Percentiles rank a stretch among this genome's conserved stretches.
phyloP scores from a whole-genome alignment of 2,797 vertebrate species.

The Bradypus variegatus region DNA sequence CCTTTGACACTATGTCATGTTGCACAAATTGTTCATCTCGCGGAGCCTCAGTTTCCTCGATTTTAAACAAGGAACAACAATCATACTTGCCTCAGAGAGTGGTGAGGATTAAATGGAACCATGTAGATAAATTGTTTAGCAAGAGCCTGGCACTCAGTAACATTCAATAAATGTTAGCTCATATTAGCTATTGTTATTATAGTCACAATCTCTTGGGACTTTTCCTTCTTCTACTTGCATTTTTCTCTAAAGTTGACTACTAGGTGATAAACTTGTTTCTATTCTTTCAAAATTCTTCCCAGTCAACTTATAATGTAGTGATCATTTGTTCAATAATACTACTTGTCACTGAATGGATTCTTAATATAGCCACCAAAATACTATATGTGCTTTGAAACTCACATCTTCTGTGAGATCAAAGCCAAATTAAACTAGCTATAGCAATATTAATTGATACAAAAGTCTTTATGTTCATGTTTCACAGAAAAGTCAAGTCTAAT shows the following conservation, averaged over 20 bases:
- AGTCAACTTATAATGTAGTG: background rate
- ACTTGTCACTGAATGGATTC: background rate
- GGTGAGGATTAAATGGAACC: background rate
- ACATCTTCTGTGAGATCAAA: background rate
- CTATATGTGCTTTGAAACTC: background rate
- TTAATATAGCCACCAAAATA: background rate
- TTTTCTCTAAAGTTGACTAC: background rate
- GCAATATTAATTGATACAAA: background rate
- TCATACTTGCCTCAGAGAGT: fast-evolving
- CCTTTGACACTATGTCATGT: no score
- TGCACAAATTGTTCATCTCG: background rate
- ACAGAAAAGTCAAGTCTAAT: background rate
- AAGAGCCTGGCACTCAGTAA: fast-evolving
- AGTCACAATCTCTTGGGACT: fast-evolving
- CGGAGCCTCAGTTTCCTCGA: background rate
- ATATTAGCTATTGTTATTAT: fast-evolving
- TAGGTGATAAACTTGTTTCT: background rate
- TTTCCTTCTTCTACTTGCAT: background rate
- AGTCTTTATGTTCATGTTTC: background rate
- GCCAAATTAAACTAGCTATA: background rate
- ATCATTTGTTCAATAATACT: background rate
- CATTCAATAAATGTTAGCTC: background rate
- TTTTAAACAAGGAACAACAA: background rate
- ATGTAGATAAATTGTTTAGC: fast-evolving
- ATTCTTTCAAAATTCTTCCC: background rate